A percentile compares a stretch with the other conserved stretches of the same genome.
phyloP scores from a whole-genome alignment of 2,888 invertebrate genomes.

The Gandaritis pyraliata region DNA sequence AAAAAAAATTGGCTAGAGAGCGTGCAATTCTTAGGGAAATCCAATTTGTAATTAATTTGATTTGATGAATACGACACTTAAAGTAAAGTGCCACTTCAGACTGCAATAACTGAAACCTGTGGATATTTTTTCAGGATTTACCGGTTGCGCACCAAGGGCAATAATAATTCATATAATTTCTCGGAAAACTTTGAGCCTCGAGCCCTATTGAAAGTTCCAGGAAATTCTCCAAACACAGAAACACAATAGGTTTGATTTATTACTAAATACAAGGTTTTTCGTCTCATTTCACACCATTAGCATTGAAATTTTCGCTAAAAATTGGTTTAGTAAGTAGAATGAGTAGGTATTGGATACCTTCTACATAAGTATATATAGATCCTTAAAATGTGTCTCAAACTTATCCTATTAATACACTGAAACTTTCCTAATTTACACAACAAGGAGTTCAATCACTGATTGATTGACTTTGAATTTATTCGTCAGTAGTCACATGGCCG shows the following conservation, averaged over 20 bases:
- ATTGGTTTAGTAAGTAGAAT: too few relatives aligned
- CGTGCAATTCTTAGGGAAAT: constrained; percentile 1
- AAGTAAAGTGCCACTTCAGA: constrained; percentile 4
- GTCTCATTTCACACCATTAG: background rate
- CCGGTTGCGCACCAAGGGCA: background rate
- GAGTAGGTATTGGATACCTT: too few relatives aligned
- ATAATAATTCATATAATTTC: background rate
- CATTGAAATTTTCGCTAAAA: background rate
- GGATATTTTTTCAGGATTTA: constrained; percentile 1
- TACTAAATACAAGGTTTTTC: background rate
- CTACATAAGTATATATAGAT: too few relatives aligned
- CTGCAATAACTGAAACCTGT: background rate
- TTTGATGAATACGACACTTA: background rate
- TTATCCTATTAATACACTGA: background rate
- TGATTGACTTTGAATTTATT: constrained; percentile 24
- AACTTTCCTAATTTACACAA: background rate
- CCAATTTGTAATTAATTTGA: background rate
- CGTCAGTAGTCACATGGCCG: constrained; percentile 18
- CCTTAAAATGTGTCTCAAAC: background rate
- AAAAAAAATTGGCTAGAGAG: too few relatives aligned
- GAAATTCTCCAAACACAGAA: background rate
- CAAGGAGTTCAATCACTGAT: constrained; percentile 10
- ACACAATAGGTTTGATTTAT: background rate
- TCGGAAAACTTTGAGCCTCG: background rate
- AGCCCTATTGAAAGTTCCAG: background rate